These are phyloP conservation scores for Tolmerus cingulatus DNA, from an alignment of 2,888 invertebrate genomes.

Conservation along the genomic window DNA sequence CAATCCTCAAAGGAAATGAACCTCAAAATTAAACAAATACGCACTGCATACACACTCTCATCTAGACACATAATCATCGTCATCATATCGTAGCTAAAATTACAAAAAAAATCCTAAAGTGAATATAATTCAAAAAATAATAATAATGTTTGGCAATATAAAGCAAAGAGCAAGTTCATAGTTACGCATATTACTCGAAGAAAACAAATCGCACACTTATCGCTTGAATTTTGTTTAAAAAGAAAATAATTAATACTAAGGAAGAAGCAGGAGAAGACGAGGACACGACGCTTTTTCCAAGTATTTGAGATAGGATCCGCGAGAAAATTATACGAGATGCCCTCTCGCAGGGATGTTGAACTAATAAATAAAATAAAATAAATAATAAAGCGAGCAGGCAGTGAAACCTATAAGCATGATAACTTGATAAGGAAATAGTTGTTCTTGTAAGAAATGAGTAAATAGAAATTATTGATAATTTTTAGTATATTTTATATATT, in stretches of 20 bases:
- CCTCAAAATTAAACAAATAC: background rate
- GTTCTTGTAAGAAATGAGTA: slow-evolving; percentile 28
- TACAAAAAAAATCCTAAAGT: background rate
- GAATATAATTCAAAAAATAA: slow-evolving; percentile 19
- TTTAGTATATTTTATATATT: slow-evolving; percentile 42
- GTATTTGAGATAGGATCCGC: background rate
- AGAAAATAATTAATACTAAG: background rate
- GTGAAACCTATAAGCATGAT: slow-evolving; percentile 10
- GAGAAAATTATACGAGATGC: background rate
- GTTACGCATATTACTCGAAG: slow-evolving; percentile 5
- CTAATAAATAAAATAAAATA: slow-evolving; percentile 33
- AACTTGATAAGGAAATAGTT: background rate
- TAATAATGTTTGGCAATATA: background rate
- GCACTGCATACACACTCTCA: background rate
- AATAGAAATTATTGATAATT: slow-evolving; percentile 37
- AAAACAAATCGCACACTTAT: background rate
- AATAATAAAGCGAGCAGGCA: background rate
- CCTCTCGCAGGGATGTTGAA: background rate
- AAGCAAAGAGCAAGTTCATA: background rate
- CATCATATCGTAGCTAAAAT: slow-evolving; percentile 37
- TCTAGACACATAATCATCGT: slow-evolving; percentile 32
- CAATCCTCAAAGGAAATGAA: background rate
- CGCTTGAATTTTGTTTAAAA: slow-evolving; percentile 4
- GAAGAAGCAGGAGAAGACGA: background rate
- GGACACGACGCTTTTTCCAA: background rate